Percentiles rank a stretch among this genome's conserved stretches.
phyloP scores from a whole-genome alignment of 2,113 vertebrate species.

The Chunga burmeisteri region DNA sequence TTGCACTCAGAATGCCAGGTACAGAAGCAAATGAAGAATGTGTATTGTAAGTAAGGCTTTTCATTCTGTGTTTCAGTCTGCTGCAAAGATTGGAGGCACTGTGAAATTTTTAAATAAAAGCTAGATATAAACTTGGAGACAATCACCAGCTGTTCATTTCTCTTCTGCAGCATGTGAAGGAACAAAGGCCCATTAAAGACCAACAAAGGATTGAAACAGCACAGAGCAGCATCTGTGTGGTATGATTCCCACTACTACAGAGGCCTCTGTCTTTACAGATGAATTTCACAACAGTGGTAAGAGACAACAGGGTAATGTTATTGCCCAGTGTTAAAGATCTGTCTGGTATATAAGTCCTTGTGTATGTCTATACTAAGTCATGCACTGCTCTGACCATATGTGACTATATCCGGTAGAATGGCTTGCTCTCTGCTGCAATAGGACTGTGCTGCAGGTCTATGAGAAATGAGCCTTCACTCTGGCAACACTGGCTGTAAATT shows the following conservation, averaged over 20 bases:
- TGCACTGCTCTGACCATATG: background rate
- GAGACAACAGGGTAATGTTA: background rate
- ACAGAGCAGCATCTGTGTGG: conserved; percentile 37
- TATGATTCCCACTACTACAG: conserved; percentile 1
- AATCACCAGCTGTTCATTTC: conserved; percentile 43
- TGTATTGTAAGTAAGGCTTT: background rate
- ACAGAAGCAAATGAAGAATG: background rate
- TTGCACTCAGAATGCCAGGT: background rate
- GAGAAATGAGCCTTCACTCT: background rate
- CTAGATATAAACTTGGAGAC: conserved; percentile 32
- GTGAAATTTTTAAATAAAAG: conserved; percentile 53
- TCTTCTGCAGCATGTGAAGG: conserved; percentile 3
- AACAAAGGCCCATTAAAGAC: conserved; percentile 38
- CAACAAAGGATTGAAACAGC: conserved; percentile 6
- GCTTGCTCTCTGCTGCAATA: background rate
- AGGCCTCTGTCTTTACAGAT: background rate
- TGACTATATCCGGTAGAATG: background rate
- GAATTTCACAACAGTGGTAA: background rate
- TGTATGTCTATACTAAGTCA: background rate
- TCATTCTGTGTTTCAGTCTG: background rate
- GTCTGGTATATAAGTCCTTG: background rate
- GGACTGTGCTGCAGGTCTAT: background rate
- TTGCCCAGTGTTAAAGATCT: background rate
- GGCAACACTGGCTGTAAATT: background rate
- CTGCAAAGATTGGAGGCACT: background rate